Evolutionary conservation across 1,140 invertebrate species (phyloP).

Genomic region (Sminthurinus signatus): DNA sequence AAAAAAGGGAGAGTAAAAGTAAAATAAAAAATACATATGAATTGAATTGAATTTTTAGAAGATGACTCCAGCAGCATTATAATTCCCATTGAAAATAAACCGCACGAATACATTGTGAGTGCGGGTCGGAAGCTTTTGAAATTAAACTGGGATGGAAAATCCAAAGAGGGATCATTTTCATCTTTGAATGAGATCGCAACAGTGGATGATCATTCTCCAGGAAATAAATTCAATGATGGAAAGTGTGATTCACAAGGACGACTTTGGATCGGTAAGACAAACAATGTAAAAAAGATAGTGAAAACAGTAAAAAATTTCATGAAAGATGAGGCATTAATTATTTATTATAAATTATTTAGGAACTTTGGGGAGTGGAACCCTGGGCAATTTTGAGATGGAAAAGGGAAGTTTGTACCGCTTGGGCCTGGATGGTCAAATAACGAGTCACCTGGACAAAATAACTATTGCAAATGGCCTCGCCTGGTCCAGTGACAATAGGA

Average conservation of each 20-base stretch:
- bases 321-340: constrained; percentile 3
- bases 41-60: no score
- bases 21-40: no score
- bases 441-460: constrained; percentile 46
- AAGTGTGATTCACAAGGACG: constrained; percentile 74
- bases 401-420: constrained; percentile 21
- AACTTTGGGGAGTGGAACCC: constrained; percentile 1
- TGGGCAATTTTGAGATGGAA: constrained; percentile 4
- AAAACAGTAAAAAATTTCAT: neutral
- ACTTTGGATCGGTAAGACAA: constrained; percentile 63
- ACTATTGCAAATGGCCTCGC: constrained; percentile 72
- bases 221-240: constrained; percentile 75
- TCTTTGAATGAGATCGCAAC: constrained; percentile 47
- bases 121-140: constrained; percentile 55
- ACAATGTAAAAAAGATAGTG: no score
- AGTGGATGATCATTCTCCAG: constrained; percentile 54
- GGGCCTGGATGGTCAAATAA: constrained; percentile 14
- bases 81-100: constrained; percentile 59
- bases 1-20: no score
- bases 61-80: constrained; percentile 44
- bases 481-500: constrained; percentile 63
- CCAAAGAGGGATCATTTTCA: constrained; percentile 43
- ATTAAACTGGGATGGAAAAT: constrained; percentile 57
- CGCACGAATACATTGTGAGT: constrained; percentile 59
- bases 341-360: constrained; percentile 7